phyloP scores from a whole-genome alignment of 2,113 vertebrate genomes.

The Spermophilus dauricus region DNA sequence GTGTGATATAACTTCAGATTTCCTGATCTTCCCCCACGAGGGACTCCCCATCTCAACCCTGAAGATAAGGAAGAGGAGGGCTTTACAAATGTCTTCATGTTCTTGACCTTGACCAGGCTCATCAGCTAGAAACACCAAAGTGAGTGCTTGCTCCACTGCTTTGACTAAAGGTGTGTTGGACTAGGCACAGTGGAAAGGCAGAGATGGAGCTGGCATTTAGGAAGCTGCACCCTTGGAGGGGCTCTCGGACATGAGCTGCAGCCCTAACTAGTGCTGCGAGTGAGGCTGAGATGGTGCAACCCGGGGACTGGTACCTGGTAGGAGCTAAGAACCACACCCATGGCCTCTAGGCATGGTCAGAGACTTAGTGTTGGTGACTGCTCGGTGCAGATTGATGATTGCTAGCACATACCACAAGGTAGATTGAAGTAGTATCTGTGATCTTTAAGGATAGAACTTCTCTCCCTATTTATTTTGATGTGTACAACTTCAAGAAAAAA shows the following conservation, averaged over 20 bases:
- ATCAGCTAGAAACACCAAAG: neutral
- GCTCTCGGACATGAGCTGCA: neutral
- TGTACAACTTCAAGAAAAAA: neutral
- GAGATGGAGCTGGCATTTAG: neutral
- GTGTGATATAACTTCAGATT: neutral
- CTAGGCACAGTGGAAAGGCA: neutral
- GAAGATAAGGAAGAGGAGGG: neutral
- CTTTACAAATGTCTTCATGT: neutral
- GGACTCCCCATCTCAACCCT: neutral
- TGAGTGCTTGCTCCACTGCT: neutral
- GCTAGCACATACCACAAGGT: neutral
- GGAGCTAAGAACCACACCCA: rapidly evolving
- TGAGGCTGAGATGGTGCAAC: neutral
- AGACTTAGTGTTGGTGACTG: neutral
- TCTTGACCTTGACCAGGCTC: neutral
- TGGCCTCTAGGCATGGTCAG: neutral
- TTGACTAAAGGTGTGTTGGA: neutral
- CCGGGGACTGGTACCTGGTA: neutral
- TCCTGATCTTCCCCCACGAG: neutral
- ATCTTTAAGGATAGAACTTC: neutral
- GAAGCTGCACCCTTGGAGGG: neutral
- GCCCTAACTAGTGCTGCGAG: neutral
- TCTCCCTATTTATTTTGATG: conserved; percentile 3
- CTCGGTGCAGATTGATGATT: neutral
- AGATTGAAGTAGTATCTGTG: neutral